phyloP scores from a whole-genome alignment of 2,888 invertebrate species.

The Drosophila nr. fundita region DNA sequence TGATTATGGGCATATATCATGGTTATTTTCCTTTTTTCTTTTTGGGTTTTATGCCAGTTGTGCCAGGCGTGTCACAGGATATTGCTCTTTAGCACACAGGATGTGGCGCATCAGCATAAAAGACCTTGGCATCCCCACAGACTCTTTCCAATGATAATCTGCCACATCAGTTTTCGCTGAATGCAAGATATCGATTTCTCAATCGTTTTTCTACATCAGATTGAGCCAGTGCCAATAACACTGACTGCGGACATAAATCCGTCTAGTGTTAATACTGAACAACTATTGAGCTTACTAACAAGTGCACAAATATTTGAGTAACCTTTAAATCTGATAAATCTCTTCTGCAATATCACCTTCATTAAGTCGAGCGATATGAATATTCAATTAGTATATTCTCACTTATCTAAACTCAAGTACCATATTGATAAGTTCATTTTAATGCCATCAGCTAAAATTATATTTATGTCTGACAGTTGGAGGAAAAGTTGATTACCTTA shows the following conservation, averaged over 20 bases:
- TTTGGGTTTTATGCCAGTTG: constrained; percentile 41
- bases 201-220: constrained; percentile 6
- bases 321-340: background rate
- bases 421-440: background rate
- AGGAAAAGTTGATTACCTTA: background rate
- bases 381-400: background rate
- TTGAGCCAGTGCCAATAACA: constrained; percentile 11
- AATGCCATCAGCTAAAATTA: background rate
- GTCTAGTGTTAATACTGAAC: background rate
- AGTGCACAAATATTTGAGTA: background rate
- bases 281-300: background rate
- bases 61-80: constrained; percentile 58
- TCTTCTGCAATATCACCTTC: background rate
- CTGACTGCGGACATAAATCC: background rate
- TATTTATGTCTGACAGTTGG: background rate
- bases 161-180: background rate
- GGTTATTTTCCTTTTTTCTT: constrained; percentile 15
- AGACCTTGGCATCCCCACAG: constrained; percentile 8
- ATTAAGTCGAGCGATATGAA: background rate
- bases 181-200: constrained; percentile 25
- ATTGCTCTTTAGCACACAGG: constrained; percentile 62
- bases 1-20: constrained; percentile 46
- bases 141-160: constrained; percentile 19
- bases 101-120: constrained; percentile 49
- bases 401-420: background rate